These are phyloP conservation scores for Dione vanillae DNA, from an alignment of 2,888 invertebrate genomes.

Conservation along the genomic window DNA sequence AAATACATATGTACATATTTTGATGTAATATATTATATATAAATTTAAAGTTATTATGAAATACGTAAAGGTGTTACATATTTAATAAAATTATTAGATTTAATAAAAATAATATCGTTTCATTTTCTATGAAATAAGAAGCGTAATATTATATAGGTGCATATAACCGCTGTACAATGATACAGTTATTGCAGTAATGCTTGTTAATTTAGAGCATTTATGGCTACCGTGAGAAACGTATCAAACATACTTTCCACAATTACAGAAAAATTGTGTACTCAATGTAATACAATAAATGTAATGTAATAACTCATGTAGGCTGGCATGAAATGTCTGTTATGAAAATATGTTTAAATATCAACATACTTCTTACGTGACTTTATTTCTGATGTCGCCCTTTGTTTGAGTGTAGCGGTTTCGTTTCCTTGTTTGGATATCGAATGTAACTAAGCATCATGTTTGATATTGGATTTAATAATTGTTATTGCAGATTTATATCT, in stretches of 20 bases:
- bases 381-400: no score
- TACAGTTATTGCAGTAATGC: constrained; percentile 52
- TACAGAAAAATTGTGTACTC: constrained; percentile 62
- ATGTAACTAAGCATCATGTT: not conserved
- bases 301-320: not conserved
- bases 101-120: not conserved
- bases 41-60: not conserved
- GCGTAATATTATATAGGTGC: constrained; percentile 16
- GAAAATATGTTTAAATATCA: not conserved
- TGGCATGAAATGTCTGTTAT: no score
- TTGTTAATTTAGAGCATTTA: constrained; percentile 54
- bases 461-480: not conserved
- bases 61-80: no score
- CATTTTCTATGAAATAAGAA: constrained; percentile 18
- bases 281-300: constrained; percentile 18
- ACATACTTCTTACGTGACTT: not conserved
- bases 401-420: not conserved
- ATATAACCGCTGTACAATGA: constrained; percentile 34
- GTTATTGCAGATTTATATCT: not conserved
- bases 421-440: not conserved
- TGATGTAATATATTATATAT: not conserved
- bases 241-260: constrained; percentile 71
- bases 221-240: constrained; percentile 76
- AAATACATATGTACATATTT: not conserved
- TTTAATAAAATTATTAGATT: not conserved